Base-by-base conservation (phyloP, 2,113 vertebrate species). In the Chionomys nivalis region DNA sequence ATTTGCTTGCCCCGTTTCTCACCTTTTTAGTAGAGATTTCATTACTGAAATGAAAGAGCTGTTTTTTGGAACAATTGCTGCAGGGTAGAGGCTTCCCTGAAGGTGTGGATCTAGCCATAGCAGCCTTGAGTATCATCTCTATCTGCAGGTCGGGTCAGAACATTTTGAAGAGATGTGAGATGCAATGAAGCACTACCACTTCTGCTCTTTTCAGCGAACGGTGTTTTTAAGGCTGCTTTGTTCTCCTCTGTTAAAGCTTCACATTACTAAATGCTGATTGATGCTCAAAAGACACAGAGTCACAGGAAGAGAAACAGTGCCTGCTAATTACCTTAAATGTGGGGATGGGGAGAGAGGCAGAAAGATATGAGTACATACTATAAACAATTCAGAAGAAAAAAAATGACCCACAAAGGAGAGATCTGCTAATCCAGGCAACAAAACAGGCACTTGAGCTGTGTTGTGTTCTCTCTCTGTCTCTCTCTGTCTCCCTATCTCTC, bases 221-320 rank as follows among this genome's bases (percentile, higher is more conserved):
- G 89, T 94, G 44, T 66, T 87, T 89, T 91, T 89, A 88, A 92
- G 77, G 86, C 76, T 92, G 49, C 88, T 96, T 96, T 95, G 94
- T 93, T 95, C 79, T 91, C 89, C 31, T n/a, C 44, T 90, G 90
- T 73, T 70, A 89, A 86, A 96, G 49, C 52, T 96, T 93, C 65
- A 26, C 58, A n/a, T 85, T 94, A 87, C 66, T 73, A 82, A 93
- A 47, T 92, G 93, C 81, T 81, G 39, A 94, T 91, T 88, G 92
- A 61, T 82, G 63, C 52, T 93, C 44, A 33, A 78, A 97, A 90
- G 85, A 94, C 28, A 91, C 5, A n/a, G 85, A 58, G 39, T 95
- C 88, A 76, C 5, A 24, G 83, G 70, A 66, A 31, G 78, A 90
- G 77, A 55, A 92, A 52, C 42, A 58, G 3, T 76, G 66, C 79